phyloP scores from a whole-genome alignment of 2,888 invertebrate genomes.

The Dynastes maya region DNA sequence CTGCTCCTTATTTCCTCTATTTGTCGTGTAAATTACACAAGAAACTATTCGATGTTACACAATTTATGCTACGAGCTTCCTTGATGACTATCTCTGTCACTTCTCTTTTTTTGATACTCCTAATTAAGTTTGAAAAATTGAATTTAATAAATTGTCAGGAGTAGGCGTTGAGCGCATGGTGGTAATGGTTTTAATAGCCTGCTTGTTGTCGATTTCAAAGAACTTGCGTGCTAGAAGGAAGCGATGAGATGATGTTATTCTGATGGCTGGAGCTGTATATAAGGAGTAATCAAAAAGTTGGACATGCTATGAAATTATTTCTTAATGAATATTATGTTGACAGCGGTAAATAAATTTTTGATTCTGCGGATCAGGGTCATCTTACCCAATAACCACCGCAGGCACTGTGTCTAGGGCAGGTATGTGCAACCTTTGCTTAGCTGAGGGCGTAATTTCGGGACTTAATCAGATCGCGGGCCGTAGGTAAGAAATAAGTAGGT shows the following conservation, averaged over 20 bases:
- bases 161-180: conserved; percentile 1
- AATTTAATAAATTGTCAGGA: conserved; percentile 1
- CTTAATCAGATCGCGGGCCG: too few relatives aligned
- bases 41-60: background rate
- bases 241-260: background rate
- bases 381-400: too few relatives aligned
- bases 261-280: background rate
- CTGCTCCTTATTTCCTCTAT: background rate
- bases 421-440: too few relatives aligned
- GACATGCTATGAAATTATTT: background rate
- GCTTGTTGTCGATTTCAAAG: conserved; percentile 2
- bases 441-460: too few relatives aligned
- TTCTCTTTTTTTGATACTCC: background rate
- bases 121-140: conserved; percentile 25
- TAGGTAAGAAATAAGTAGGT: too few relatives aligned
- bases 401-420: too few relatives aligned
- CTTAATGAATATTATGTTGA: too few relatives aligned
- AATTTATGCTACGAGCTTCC: background rate
- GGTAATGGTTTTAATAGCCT: conserved; percentile 4
- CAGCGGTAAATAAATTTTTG: too few relatives aligned
- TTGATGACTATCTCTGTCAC: background rate
- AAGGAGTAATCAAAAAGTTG: background rate
- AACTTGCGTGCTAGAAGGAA: conserved; percentile 6
- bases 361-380: too few relatives aligned
- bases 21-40: conserved; percentile 6